Percentiles rank a stretch among this genome's conserved stretches.
phyloP scores from a whole-genome alignment of 2,888 invertebrate genomes.

The Pardosa pseudoannulata region DNA sequence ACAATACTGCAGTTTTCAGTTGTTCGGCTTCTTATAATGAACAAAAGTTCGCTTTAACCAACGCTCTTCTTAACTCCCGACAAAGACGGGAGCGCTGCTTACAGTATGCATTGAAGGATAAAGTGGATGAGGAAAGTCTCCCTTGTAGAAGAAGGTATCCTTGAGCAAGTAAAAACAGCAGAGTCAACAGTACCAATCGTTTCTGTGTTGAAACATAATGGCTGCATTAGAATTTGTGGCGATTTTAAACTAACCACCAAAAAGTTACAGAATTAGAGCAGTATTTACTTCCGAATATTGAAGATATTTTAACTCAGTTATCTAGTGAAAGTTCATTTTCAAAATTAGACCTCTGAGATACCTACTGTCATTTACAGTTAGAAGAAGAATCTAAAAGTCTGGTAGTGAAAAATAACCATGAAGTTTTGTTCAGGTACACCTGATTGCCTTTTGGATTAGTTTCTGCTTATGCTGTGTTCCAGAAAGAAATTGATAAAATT shows the following conservation, averaged over 20 bases:
- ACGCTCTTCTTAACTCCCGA: no score
- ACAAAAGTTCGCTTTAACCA: no score
- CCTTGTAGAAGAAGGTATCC: constrained; percentile 11
- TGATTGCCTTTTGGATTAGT: constrained; percentile 28
- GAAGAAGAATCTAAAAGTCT: constrained; percentile 33
- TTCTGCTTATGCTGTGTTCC: neutral
- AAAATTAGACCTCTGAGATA: constrained; percentile 32
- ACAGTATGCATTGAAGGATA: constrained; percentile 15
- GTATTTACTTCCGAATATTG: constrained; percentile 27
- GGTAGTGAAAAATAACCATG: constrained; percentile 21
- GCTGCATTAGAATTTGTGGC: constrained; percentile 18
- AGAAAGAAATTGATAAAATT: no score
- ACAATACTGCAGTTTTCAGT: no score
- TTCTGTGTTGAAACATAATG: constrained; percentile 24
- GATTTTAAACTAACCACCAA: constrained; percentile 41
- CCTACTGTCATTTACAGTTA: constrained; percentile 35
- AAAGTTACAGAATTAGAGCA: constrained; percentile 19
- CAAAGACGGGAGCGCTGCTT: no score
- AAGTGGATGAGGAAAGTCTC: constrained; percentile 21
- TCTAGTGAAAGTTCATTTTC: constrained; percentile 22
- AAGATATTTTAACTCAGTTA: constrained; percentile 25
- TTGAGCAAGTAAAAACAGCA: constrained; percentile 22
- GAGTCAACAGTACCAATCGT: constrained; percentile 29
- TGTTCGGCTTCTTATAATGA: no score
- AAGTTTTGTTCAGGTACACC: constrained; percentile 18